A percentile compares a stretch with the other conserved stretches of the same genome.
Conservation (phyloP, 2,797 vertebrate species). For the Nannoperca obscura region DNA sequence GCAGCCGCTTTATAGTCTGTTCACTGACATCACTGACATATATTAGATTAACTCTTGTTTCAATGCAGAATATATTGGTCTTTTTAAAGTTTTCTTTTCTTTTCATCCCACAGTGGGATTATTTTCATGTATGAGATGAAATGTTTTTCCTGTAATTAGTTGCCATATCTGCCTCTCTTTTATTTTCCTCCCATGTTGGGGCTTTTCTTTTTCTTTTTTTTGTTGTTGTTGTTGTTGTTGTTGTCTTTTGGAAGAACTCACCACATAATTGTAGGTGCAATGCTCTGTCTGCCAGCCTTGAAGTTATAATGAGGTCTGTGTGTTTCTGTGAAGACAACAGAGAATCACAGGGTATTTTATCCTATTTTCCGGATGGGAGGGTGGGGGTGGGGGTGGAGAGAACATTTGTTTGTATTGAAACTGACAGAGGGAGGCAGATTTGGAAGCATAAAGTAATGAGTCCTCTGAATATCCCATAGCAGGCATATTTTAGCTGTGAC, state of each 20-base stretch:
- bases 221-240: slow-evolving; percentile 52
- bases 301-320: slow-evolving; percentile 86
- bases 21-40: slow-evolving; percentile 53
- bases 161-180: slow-evolving; percentile 70
- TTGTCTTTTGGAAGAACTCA: slow-evolving; percentile 75
- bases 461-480: slow-evolving; percentile 76
- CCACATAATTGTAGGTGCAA: slow-evolving; percentile 81
- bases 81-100: slow-evolving; percentile 55
- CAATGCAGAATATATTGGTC: slow-evolving; percentile 50
- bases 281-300: slow-evolving; percentile 80
- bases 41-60: slow-evolving; percentile 64
- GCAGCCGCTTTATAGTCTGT: slow-evolving; percentile 41
- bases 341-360: slow-evolving; percentile 80
- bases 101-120: slow-evolving; percentile 65
- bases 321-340: slow-evolving; percentile 80
- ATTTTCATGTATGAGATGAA: slow-evolving; percentile 70
- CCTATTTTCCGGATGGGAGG: slow-evolving; percentile 75
- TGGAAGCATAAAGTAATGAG: slow-evolving; percentile 79
- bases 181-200: slow-evolving; percentile 54
- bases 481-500: slow-evolving; percentile 79
- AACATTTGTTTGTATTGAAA: slow-evolving; percentile 81
- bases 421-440: slow-evolving; percentile 80
- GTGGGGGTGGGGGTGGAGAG: slow-evolving; percentile 47
- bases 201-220: slow-evolving; percentile 12
- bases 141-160: slow-evolving; percentile 80